Evolutionary conservation across 2,888 invertebrate genomes (phyloP).

Genomic region (Drosophila limbata): DNA sequence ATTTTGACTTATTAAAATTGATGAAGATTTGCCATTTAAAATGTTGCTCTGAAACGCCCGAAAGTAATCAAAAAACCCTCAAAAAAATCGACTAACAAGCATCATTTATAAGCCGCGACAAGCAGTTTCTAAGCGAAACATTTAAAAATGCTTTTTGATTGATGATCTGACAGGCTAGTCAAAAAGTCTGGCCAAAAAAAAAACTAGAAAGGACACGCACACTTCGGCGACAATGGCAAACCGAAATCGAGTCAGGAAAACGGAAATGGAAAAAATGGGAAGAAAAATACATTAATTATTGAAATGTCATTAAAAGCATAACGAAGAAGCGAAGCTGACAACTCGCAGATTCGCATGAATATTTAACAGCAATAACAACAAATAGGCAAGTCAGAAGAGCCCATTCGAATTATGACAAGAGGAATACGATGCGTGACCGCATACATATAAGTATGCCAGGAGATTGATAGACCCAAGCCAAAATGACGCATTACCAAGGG

Average conservation of each 20-base stretch:
- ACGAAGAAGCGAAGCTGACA: conserved; percentile 60
- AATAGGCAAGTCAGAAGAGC: conserved; percentile 31
- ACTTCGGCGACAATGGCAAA: conserved; percentile 45
- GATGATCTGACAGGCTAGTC: conserved; percentile 68
- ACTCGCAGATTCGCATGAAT: conserved; percentile 78
- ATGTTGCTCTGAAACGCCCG: conserved; percentile 37
- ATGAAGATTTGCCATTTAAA: conserved; percentile 54
- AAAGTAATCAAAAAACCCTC: conserved; percentile 47
- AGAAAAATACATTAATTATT: conserved; percentile 82
- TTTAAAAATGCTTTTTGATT: conserved; percentile 73
- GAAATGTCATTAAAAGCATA: conserved; percentile 81
- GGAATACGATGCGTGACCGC: conserved; percentile 75
- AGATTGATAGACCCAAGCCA: conserved; percentile 55
- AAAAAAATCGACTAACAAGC: conserved; percentile 41
- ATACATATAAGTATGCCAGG: conserved; percentile 38
- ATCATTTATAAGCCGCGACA: conserved; percentile 78
- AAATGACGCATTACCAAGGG: conserved; percentile 52
- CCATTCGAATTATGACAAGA: conserved; percentile 65
- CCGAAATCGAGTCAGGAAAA: conserved; percentile 50
- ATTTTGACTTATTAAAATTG: conserved; percentile 65
- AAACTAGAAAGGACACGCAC: conserved; percentile 71
- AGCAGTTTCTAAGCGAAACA: conserved; percentile 65
- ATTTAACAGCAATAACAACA: conserved; percentile 59
- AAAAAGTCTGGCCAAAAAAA: conserved; percentile 58
- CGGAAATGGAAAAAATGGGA: conserved; percentile 66